Evolutionary conservation across 1,140 invertebrate species (phyloP), one percentile per base, ranked within the genome.

Genomic region (Ladona fulva): DNA sequence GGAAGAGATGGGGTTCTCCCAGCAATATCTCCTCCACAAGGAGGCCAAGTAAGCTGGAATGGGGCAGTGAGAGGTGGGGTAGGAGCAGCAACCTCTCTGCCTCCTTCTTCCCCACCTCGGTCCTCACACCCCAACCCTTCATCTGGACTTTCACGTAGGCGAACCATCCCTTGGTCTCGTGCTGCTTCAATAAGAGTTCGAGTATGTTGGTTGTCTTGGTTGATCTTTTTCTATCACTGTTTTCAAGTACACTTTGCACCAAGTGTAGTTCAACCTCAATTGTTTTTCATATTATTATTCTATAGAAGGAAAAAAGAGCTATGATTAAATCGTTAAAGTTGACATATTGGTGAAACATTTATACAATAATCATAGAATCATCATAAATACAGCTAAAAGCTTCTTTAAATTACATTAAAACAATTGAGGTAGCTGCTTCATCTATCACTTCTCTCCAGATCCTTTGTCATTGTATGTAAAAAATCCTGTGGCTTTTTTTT

Each of bases 191-290:
- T 66, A 66, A 66, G 52, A 22, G 52, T 66, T 66, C 52, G 52
- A 66, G 52, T 66, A 66, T 66, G 52, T 66, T 66, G 52, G 14
- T 66, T 66, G n/a, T 66, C 52, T 66, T 66, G 52, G 52, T 66
- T 12, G 44, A 52, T 66, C 52, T 66, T 8, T 37, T 8, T 37
- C 3, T 19, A 66, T 66, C n/a, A 66, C n/a, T 66, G 14, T 66
- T 66, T 6, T 66, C 52, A 16, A 66, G 3, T 66, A 19, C 52
- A 66, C 14, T 6, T 66, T 66, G 52, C 52, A 66, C 52, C 29
- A 37, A 37, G 29, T 37, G 29, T 66, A 66, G 14, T 66, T 66
- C 14, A 66, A 1, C 52, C 52, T 66, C 52, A 66, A 66, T 22
- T 66, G 52, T 66, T 66, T 66, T 66, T 19, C 14, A 66, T 19